Conservation (phyloP, 1,140 invertebrate genomes). For the Lasioglossum baleicum region DNA sequence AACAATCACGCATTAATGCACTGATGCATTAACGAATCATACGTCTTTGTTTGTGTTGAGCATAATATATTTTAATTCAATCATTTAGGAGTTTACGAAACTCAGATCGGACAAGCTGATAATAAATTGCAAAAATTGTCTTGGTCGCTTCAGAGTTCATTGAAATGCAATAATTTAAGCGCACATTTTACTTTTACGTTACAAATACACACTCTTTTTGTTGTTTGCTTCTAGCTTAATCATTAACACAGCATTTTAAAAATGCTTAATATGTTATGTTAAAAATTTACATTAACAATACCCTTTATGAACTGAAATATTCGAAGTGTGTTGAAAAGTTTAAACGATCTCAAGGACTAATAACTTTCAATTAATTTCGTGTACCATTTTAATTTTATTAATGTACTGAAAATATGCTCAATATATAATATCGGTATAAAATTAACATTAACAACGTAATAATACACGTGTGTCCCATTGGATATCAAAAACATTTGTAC, state of each 20-base stretch:
- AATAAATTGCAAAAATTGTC: slow-evolving; percentile 28
- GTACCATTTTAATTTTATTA: slow-evolving; percentile 30
- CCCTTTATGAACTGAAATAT: slow-evolving; percentile 36
- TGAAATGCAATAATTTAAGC: slow-evolving; percentile 61
- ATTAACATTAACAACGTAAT: neutral
- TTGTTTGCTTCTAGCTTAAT: slow-evolving; percentile 56
- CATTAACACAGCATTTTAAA: slow-evolving; percentile 48
- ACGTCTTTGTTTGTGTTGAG: slow-evolving; percentile 40
- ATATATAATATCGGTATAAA: slow-evolving; percentile 27
- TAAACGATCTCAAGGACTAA: slow-evolving; percentile 32
- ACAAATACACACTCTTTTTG: slow-evolving; percentile 41
- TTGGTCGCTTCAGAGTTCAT: slow-evolving; percentile 53
- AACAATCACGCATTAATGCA: slow-evolving; percentile 16
- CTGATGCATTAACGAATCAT: slow-evolving; percentile 13
- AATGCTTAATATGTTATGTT: slow-evolving; percentile 50
- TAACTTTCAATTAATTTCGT: slow-evolving; percentile 48
- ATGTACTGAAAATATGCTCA: slow-evolving; percentile 16
- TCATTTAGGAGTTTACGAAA: slow-evolving; percentile 43
- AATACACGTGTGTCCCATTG: neutral
- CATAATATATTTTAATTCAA: slow-evolving; percentile 58
- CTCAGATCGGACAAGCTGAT: neutral
- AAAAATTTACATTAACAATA: slow-evolving; percentile 48
- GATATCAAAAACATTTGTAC: slow-evolving; percentile 6
- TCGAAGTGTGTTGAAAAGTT: slow-evolving; percentile 39
- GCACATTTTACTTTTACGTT: slow-evolving; percentile 59